Conservation (phyloP, 1,140 invertebrate species). For the Drosophila rufa region DNA sequence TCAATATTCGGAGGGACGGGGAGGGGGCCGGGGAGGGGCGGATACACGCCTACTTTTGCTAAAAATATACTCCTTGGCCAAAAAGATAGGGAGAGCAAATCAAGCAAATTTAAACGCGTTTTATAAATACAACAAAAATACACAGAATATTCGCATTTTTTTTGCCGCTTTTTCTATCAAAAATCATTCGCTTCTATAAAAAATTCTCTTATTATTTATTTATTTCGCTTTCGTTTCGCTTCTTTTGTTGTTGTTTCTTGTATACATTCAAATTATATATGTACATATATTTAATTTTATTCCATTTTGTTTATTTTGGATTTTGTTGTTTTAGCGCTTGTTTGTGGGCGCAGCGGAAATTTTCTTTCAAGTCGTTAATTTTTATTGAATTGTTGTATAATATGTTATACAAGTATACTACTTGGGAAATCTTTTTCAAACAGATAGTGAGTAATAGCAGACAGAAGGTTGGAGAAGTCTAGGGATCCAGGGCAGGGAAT, state of each 20-base stretch:
- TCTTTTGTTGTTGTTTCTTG: slow-evolving; percentile 19
- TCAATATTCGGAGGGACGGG: slow-evolving; percentile 40
- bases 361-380: slow-evolving; percentile 71
- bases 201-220: slow-evolving; percentile 40
- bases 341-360: slow-evolving; percentile 65
- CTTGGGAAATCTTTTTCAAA: slow-evolving; percentile 48
- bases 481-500: background rate
- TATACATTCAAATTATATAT: slow-evolving; percentile 32
- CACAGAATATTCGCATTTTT: slow-evolving; percentile 23
- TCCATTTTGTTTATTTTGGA: slow-evolving; percentile 54
- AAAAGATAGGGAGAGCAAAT: slow-evolving; percentile 36
- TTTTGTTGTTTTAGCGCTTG: slow-evolving; percentile 44
- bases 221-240: slow-evolving; percentile 31
- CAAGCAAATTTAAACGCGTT: slow-evolving; percentile 57
- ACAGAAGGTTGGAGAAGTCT: background rate
- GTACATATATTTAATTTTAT: slow-evolving; percentile 44
- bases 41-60: slow-evolving; percentile 62
- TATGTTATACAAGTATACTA: slow-evolving; percentile 47
- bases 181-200: slow-evolving; percentile 31
- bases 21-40: slow-evolving; percentile 12
- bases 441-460: slow-evolving; percentile 15
- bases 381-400: slow-evolving; percentile 74
- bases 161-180: slow-evolving; percentile 7
- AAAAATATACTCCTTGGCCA: slow-evolving; percentile 51
- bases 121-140: slow-evolving; percentile 68